Evolutionary conservation across 2,797 vertebrate species (phyloP).

Genomic region (Tympanoctomys barrerae): DNA sequence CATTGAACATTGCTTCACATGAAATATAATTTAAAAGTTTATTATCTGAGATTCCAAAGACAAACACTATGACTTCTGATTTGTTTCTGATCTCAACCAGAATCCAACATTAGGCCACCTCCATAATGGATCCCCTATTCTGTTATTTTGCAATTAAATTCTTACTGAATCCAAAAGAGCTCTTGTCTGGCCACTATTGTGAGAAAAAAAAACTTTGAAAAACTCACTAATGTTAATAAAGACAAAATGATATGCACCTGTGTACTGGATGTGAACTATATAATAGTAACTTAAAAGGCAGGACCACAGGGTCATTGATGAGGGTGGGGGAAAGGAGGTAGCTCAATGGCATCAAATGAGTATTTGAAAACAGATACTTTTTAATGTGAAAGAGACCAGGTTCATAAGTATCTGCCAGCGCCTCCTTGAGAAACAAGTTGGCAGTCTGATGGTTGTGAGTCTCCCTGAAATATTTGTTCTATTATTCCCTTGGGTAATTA

Average conservation of each 20-base stretch:
- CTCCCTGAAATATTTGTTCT: constrained; percentile 78
- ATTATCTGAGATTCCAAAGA: constrained; percentile 44
- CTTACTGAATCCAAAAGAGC: constrained; percentile 27
- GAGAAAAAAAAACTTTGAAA: constrained; percentile 46
- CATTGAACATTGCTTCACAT: constrained; percentile 56
- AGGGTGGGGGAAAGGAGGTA: not conserved
- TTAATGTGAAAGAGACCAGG: constrained; percentile 62
- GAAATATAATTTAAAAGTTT: constrained; percentile 62
- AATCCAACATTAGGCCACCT: constrained; percentile 58
- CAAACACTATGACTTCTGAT: constrained; percentile 57
- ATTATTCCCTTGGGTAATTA: constrained; percentile 79
- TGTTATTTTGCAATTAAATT: constrained; percentile 48
- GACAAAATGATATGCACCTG: constrained; percentile 53
- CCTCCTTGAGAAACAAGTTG: constrained; percentile 77
- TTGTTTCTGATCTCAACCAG: constrained; percentile 41
- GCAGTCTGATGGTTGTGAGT: constrained; percentile 57
- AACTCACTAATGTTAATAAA: constrained; percentile 10
- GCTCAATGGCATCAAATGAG: constrained; percentile 44
- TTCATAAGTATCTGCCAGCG: constrained; percentile 54
- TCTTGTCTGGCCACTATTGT: not conserved
- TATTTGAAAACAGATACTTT: constrained; percentile 53
- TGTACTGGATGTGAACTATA: constrained; percentile 56
- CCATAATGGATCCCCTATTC: constrained; percentile 4
- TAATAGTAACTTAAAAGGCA: constrained; percentile 40
- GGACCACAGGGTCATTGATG: not conserved